Conservation (phyloP, 2,113 vertebrate genomes). For the Myocastor coypus region DNA sequence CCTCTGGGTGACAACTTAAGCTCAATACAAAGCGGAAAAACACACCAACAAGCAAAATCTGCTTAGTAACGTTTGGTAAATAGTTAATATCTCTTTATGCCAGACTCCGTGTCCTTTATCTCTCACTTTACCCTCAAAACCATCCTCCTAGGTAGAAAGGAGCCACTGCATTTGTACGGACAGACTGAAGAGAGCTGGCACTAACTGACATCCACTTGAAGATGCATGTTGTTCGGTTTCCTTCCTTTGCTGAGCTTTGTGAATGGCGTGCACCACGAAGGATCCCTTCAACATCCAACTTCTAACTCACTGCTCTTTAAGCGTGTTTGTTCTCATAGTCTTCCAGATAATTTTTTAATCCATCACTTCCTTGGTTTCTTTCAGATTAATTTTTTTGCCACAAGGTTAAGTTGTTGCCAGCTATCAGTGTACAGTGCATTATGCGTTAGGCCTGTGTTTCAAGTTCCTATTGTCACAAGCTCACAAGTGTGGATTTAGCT, state of each 20-base stretch:
- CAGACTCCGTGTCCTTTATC: background rate
- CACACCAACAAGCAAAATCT: background rate
- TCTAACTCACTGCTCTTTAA: background rate
- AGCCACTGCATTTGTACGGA: background rate
- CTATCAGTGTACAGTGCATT: background rate
- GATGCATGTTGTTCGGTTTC: background rate
- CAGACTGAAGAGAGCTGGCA: background rate
- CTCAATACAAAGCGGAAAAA: background rate
- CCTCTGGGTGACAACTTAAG: background rate
- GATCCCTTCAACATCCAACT: no score
- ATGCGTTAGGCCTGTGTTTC: background rate
- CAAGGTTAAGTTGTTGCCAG: background rate
- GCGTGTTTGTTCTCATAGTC: background rate
- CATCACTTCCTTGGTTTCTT: background rate
- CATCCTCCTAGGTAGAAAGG: background rate
- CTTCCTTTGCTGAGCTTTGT: background rate
- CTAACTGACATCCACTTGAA: background rate
- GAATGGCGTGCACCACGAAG: background rate
- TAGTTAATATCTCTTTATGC: background rate
- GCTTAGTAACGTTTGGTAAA: background rate
- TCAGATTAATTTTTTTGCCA: background rate
- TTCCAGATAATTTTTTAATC: background rate
- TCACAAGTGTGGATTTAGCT: background rate
- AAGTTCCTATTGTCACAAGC: background rate
- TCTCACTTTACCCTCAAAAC: background rate